These are phyloP conservation scores for Scaptodrosophila latifasciaeformis DNA, from an alignment of 2,888 invertebrate genomes.

Conservation along the genomic window DNA sequence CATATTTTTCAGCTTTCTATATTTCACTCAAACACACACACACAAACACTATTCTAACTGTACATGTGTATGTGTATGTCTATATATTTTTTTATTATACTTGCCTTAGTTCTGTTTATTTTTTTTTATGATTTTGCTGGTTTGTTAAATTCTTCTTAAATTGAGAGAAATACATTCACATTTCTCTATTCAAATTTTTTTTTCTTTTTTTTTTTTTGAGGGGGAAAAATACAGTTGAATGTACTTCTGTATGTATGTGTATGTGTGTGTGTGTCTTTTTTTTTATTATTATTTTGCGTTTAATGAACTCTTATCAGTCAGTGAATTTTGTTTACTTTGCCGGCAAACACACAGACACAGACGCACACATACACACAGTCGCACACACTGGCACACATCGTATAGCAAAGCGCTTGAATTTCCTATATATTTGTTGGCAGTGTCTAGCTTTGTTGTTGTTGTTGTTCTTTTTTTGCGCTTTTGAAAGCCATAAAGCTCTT, in stretches of 20 bases:
- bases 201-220: too few species aligned
- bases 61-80: not conserved
- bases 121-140: slow-evolving; percentile 27
- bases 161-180: slow-evolving; percentile 12
- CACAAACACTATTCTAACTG: not conserved
- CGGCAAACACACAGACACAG: slow-evolving; percentile 17
- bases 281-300: slow-evolving; percentile 28
- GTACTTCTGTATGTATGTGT: too few species aligned
- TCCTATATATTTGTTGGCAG: too few species aligned
- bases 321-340: slow-evolving; percentile 22
- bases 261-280: slow-evolving; percentile 26
- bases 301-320: slow-evolving; percentile 56
- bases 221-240: too few species aligned
- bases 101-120: slow-evolving; percentile 33
- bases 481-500: too few species aligned
- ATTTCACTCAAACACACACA: slow-evolving; percentile 5
- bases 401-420: too few species aligned
- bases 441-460: too few species aligned
- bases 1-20: slow-evolving; percentile 35
- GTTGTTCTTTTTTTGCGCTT: too few species aligned
- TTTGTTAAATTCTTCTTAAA: too few species aligned
- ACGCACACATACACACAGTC: slow-evolving; percentile 16
- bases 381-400: slow-evolving; percentile 28
- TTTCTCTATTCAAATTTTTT: slow-evolving; percentile 14
- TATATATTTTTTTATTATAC: slow-evolving; percentile 17